phyloP scores from a whole-genome alignment of 2,888 invertebrate species.

The Eueremaeus valkanovi region DNA sequence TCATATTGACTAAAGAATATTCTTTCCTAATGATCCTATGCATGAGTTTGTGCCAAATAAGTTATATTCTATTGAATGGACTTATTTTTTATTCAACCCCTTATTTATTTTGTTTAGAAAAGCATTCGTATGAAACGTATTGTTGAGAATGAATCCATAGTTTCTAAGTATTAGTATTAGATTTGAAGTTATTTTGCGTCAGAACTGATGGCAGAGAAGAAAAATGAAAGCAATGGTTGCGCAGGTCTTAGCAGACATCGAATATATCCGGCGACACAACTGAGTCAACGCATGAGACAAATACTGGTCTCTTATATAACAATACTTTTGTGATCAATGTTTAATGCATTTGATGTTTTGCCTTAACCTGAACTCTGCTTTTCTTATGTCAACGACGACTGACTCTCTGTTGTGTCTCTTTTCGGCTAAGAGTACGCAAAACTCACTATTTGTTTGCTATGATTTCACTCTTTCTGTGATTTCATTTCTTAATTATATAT shows the following conservation, averaged over 20 bases:
- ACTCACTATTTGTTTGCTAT: not conserved
- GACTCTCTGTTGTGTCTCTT: not conserved
- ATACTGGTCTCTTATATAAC: not conserved
- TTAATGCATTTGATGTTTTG: conserved; percentile 14
- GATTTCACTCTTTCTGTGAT: not conserved
- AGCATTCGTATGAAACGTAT: not conserved
- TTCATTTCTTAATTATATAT: not conserved
- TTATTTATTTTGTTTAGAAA: not conserved
- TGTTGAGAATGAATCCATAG: not conserved
- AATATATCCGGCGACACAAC: not conserved
- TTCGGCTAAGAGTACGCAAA: not conserved
- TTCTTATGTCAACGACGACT: not conserved
- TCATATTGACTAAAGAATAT: no score
- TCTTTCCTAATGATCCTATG: no score
- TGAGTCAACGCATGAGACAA: not conserved
- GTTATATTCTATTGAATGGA: not conserved
- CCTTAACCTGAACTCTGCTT: conserved; percentile 8
- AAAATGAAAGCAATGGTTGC: not conserved
- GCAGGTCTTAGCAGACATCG: not conserved
- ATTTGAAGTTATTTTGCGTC: not conserved
- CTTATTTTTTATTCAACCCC: not conserved
- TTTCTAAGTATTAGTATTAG: not conserved
- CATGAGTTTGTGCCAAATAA: not conserved
- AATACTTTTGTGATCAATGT: not conserved
- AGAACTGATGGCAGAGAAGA: not conserved